Conservation (phyloP, 1,140 invertebrate species). For the Scaptomyza hsui region DNA sequence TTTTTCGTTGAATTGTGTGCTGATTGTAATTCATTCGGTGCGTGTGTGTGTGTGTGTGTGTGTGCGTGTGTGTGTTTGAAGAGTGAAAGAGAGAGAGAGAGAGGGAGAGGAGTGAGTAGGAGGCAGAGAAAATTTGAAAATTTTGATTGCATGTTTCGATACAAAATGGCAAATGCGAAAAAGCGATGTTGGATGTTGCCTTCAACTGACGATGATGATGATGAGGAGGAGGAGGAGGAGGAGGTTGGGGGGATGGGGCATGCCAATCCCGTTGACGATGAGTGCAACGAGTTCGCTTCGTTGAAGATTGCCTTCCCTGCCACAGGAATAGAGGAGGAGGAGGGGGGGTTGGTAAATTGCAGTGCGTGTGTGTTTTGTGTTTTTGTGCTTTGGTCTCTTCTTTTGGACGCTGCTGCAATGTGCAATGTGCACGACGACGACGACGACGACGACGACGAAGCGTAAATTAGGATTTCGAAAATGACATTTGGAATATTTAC, state of each 20-base stretch:
- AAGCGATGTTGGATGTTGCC: conserved; percentile 44
- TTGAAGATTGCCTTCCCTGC: conserved; percentile 52
- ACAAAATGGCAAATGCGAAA: conserved; percentile 75
- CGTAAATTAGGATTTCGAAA: conserved; percentile 84
- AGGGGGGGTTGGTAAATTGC: conserved; percentile 48
- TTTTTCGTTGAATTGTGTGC: conserved; percentile 82
- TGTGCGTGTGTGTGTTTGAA: conserved; percentile 35
- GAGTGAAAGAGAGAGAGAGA: conserved; percentile 26
- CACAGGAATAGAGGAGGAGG: conserved; percentile 11
- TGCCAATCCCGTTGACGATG: conserved; percentile 72
- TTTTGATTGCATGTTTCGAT: conserved; percentile 83
- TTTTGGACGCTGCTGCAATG: conserved; percentile 52
- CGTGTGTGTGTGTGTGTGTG: conserved; percentile 52
- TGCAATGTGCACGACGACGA: conserved; percentile 62
- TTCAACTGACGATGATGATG: conserved; percentile 17
- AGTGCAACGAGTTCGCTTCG: conserved; percentile 32
- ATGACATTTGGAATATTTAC: conserved; percentile 84
- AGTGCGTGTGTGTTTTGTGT: conserved; percentile 63
- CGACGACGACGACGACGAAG: conserved; percentile 59
- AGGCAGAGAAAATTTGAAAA: conserved; percentile 77
- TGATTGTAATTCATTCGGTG: conserved; percentile 80
- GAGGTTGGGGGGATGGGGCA: conserved; percentile 81
- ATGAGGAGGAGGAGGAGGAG: conserved; percentile 46
- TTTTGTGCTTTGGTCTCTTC: conserved; percentile 54
- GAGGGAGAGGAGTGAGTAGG: conserved; percentile 30